These are phyloP conservation scores for Oryzias celebensis DNA, from an alignment of 2,113 vertebrate genomes.

Conservation along the genomic window DNA sequence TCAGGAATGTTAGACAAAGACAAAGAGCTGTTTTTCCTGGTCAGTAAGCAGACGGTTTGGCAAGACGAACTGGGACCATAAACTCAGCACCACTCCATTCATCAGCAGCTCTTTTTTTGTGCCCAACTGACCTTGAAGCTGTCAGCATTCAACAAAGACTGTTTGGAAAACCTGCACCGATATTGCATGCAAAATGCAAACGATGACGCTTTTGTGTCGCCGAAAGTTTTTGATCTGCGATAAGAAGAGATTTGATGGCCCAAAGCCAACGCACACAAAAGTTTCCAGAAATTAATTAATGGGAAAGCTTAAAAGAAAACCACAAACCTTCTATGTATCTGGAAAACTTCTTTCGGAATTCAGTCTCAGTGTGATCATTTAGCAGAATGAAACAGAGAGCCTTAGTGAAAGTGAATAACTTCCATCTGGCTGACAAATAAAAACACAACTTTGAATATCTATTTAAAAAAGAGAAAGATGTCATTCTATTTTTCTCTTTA, in stretches of 20 bases:
- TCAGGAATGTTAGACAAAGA: slow-evolving; percentile 38
- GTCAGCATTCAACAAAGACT: slow-evolving; percentile 51
- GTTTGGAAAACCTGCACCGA: slow-evolving; percentile 48
- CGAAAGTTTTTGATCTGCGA: slow-evolving; percentile 38
- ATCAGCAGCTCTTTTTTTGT: slow-evolving; percentile 40
- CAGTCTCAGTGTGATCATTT: neutral
- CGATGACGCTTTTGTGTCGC: slow-evolving; percentile 45
- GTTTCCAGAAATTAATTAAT: slow-evolving; percentile 25
- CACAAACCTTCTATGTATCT: no score
- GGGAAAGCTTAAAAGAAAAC: neutral
- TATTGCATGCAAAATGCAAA: slow-evolving; percentile 69
- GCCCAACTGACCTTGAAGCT: slow-evolving; percentile 40
- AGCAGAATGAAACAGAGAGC: neutral
- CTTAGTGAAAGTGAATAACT: neutral
- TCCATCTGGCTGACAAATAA: neutral
- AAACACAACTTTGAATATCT: neutral
- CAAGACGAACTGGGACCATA: slow-evolving; percentile 53
- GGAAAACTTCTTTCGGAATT: slow-evolving; percentile 4
- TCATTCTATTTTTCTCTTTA: no score
- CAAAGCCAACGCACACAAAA: slow-evolving; percentile 21
- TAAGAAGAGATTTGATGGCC: slow-evolving; percentile 6
- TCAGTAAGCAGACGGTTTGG: slow-evolving; percentile 40
- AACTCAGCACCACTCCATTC: slow-evolving; percentile 47
- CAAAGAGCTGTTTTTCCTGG: slow-evolving; percentile 27
- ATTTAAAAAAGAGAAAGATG: neutral